phyloP scores from a whole-genome alignment of 1,140 invertebrate species.

The Anastrepha ludens region DNA sequence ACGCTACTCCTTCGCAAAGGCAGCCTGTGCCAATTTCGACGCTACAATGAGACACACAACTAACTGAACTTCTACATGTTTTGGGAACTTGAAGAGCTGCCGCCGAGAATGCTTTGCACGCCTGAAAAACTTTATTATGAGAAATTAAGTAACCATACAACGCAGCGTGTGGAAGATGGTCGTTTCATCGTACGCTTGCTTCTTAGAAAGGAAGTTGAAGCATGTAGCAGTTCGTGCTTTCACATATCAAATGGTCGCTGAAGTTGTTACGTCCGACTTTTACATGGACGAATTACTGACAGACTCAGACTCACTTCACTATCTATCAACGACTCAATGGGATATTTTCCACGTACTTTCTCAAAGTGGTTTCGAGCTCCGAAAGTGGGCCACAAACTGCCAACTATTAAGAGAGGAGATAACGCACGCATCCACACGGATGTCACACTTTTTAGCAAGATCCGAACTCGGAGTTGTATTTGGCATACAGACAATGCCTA shows the following conservation, averaged over 20 bases:
- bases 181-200: no score
- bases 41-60: neutral
- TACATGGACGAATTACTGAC: neutral
- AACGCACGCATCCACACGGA: neutral
- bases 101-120: neutral
- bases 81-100: neutral
- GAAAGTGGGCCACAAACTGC: slow-evolving; percentile 14
- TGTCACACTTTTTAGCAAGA: neutral
- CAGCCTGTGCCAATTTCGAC: neutral
- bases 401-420: neutral
- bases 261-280: neutral
- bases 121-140: neutral
- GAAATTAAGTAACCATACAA: neutral
- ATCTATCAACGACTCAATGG: neutral
- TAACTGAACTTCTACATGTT: neutral
- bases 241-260: no score
- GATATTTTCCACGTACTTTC: neutral
- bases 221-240: no score
- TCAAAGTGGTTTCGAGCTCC: neutral
- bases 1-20: neutral
- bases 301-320: neutral
- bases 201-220: no score
- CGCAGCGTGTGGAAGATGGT: neutral
- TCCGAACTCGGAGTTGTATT: no score
- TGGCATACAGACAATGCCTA: neutral